Percentiles rank a stretch among this genome's conserved stretches.
Evolutionary conservation across 2,888 invertebrate genomes (phyloP).

Genomic region (Calameuta filiformis): DNA sequence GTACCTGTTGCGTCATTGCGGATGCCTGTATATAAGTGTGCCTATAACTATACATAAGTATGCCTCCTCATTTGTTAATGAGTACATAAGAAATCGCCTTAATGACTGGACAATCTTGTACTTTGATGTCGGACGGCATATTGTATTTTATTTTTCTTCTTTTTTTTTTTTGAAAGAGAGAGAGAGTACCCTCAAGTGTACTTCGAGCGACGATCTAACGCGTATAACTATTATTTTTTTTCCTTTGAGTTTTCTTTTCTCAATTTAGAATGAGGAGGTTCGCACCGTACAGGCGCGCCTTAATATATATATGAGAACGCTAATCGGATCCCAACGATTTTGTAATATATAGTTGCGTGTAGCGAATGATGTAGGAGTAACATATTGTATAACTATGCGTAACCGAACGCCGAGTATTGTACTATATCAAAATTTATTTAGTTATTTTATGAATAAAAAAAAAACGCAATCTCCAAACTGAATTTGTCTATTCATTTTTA

Average conservation of each 20-base stretch:
- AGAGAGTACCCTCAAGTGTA: not conserved
- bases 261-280: not conserved
- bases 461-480: constrained; percentile 23
- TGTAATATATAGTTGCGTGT: constrained; percentile 46
- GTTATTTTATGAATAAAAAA: constrained; percentile 53
- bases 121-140: not conserved
- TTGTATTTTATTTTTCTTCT: not conserved
- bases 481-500: not conserved
- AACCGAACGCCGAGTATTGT: constrained; percentile 48
- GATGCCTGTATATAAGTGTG: constrained; percentile 38
- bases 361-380: constrained; percentile 33
- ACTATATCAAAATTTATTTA: constrained; percentile 56
- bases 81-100: not conserved
- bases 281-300: not conserved
- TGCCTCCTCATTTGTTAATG: not conserved
- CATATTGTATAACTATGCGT: constrained; percentile 38
- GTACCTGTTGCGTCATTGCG: constrained; percentile 49
- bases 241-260: not conserved
- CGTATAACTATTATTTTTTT: not conserved
- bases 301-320: not conserved
- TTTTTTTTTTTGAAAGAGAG: not conserved
- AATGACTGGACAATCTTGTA: not conserved
- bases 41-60: constrained; percentile 2
- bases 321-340: constrained; percentile 48
- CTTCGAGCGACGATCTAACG: not conserved